Base-by-base conservation (phyloP, 2,888 invertebrate genomes). In the Buathra laborator region DNA sequence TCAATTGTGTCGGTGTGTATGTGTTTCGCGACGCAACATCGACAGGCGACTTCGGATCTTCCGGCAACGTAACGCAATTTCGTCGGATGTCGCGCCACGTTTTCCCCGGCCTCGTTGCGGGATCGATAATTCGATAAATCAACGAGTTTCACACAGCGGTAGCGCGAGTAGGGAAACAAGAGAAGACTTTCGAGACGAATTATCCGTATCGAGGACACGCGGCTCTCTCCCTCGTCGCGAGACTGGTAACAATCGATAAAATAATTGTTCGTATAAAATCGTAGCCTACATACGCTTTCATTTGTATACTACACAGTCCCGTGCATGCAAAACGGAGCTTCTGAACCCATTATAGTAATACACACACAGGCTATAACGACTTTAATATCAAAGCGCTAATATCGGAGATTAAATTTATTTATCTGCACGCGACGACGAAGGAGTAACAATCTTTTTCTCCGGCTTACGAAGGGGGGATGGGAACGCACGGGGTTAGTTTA, bases 121-220 rank as follows among this genome's bases (percentile, higher is more conserved):
- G 79, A 59, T 77, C 83, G 86, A 87, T 86, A 84, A 83, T 84
- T 86, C 86, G 70, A 87, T 87, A 84, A 81, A 83, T 83, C 75
- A 86, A 32, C 53, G 56, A 24, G 12, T 24, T 56, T 68, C 19
- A 53, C 53, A 37, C 14, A 16, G 24, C n/a, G 46, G 62, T 37
- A 37, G 37, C 37, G 6, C 37, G 37, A 9, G 37, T 37, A 37
- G 37, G 10, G 56, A 24, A 56, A 56, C 56, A 62, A 46, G 19
- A 59, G 67, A 59, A 19, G 9, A 10, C n/a, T 74, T 59, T 53
- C 67, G n/a, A 32, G 51, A 68, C 64, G 56, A 62, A 70, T 62
- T 62, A 29, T 74, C 9, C n/a, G 72, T 24, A 19, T 32, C n/a
- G 59, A 32, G 44, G 14, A 7, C 37, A 24, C 56, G 24, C 37